Evolutionary conservation across 1,140 invertebrate species (phyloP), one percentile per base, ranked within the genome.

Genomic region (Calosoma granatense): DNA sequence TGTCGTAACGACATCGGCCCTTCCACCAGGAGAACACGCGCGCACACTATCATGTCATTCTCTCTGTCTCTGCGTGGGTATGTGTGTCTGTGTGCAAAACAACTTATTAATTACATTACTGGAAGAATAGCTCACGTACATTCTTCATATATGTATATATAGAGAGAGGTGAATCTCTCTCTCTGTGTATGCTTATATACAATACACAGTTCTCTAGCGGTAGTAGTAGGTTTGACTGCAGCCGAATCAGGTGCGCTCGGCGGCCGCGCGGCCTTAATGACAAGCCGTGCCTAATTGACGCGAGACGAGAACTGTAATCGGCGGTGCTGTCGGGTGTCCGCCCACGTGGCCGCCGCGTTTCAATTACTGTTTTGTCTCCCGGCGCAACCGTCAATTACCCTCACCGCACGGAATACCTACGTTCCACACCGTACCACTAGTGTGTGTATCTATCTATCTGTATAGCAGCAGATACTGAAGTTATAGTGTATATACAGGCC

Each of bases 221-320:
- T 36, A 36, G 26, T 9, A n/a, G 26, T 36, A 36, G n/a, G 26
- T 6, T 36, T 36, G 26, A n/a, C 9, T 11, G 41, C 41, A 12
- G 41, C 41, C 17, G 41, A 47, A 47, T 47, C 41, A 47, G 41
- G 41, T 47, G 41, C 15, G 41, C 6, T 12, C 6, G 15, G 41
- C 41, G 41, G 15, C 41, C 9, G 6, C 41, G 41, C 41, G 41
- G 6, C 26, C 26, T 17, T 47, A 47, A 47, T 47, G 41, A 47
- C 41, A 47, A 47, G 41, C 6, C 41, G 41, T 47, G 15, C 41
- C 41, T 47, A 47, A 47, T 47, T 47, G 41, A 47, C 41, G 41
- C 41, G 41, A 47, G 41, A 47, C 41, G 41, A 47, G 15, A 47
- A 47, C 41, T 47, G 15, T 47, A 47, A 47, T 47, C 41, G 41